These are phyloP conservation scores for Cynopterus brachyotis DNA, from an alignment of 2,113 vertebrate species.

Conservation along the genomic window DNA sequence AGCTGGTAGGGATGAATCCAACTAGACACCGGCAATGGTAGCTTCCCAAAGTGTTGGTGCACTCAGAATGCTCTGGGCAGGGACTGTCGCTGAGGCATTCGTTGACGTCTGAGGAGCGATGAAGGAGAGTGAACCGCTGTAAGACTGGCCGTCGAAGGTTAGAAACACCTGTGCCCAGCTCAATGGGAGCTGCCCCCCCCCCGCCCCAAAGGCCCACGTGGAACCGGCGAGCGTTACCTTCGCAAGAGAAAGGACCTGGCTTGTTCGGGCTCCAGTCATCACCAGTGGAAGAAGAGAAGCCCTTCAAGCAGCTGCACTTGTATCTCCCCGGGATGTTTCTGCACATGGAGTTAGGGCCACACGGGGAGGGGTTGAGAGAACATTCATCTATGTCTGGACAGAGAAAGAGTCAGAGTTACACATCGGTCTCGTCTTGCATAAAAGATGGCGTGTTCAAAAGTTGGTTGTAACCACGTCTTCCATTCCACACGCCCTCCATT, in stretches of 20 bases:
- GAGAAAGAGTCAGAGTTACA: background rate
- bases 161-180: too few relatives aligned
- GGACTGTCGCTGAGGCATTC: rapidly evolving
- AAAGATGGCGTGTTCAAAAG: background rate
- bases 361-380: background rate
- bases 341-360: conserved; percentile 13
- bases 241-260: rapidly evolving
- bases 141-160: background rate
- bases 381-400: conserved; percentile 59
- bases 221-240: background rate
- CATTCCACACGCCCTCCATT: background rate
- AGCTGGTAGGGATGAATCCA: background rate
- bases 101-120: background rate
- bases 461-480: rapidly evolving
- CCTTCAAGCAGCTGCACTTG: background rate
- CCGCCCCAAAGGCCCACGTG: rapidly evolving
- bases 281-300: conserved; percentile 41
- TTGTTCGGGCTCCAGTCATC: background rate
- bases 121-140: background rate
- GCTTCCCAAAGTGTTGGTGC: background rate
- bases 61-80: background rate
- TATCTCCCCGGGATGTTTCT: background rate
- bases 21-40: background rate
- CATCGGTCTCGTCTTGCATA: background rate
- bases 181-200: background rate